Conservation (phyloP, 2,113 vertebrate genomes). For the Notechis scutatus region DNA sequence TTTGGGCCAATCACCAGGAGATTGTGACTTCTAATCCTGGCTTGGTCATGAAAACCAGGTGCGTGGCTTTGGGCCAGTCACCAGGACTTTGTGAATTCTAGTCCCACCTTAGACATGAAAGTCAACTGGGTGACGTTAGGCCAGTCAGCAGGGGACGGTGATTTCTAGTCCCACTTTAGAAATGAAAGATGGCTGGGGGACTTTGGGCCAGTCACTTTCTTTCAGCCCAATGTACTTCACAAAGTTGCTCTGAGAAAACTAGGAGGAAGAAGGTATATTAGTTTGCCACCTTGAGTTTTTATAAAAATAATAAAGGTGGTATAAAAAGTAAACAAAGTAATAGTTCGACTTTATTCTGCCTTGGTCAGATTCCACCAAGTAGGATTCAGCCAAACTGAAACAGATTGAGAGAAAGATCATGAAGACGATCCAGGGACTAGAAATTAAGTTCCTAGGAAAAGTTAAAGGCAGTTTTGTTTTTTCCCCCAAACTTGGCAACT, state of each 20-base stretch:
- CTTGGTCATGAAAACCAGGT: neutral
- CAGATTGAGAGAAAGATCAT: neutral
- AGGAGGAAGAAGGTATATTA: neutral
- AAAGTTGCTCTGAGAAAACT: neutral
- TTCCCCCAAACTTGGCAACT: neutral
- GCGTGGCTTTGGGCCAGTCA: neutral
- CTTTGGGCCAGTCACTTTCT: neutral
- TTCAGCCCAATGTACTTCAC: neutral
- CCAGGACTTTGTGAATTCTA: neutral
- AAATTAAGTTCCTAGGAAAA: neutral
- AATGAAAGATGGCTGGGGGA: too few relatives aligned
- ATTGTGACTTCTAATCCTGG: neutral
- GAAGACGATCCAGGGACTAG: neutral
- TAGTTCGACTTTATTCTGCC: neutral
- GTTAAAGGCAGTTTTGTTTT: neutral
- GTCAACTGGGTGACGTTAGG: neutral
- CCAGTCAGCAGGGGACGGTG: too few relatives aligned
- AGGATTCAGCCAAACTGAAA: neutral
- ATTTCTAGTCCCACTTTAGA: too few relatives aligned
- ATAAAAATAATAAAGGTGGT: neutral
- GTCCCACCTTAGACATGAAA: neutral
- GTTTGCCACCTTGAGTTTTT: neutral
- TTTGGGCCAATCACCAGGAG: neutral
- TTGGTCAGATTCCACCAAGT: neutral
- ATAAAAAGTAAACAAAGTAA: neutral